Percentiles rank a stretch among this genome's conserved stretches.
Conservation (phyloP, 1,140 invertebrate genomes). For the Bombyx mandarina region DNA sequence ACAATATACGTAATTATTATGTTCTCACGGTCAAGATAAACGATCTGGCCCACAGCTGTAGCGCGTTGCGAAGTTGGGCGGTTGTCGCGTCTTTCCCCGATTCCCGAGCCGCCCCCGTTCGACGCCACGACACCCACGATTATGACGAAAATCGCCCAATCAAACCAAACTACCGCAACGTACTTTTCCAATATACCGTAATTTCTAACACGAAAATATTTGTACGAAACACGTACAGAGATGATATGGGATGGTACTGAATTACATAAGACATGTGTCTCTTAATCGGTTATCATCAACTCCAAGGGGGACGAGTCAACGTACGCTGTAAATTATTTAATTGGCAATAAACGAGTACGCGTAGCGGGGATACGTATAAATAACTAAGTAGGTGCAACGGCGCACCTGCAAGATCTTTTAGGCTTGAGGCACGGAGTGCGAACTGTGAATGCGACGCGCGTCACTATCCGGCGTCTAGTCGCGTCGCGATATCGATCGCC, state of each 20-base stretch:
- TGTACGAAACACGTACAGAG: not conserved
- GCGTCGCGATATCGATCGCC: constrained; percentile 36
- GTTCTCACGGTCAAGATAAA: constrained; percentile 63
- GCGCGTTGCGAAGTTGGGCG: constrained; percentile 28
- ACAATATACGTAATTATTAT: constrained; percentile 28
- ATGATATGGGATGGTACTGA: not conserved
- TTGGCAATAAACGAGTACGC: constrained; percentile 22
- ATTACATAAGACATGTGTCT: constrained; percentile 13
- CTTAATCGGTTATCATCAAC: constrained; percentile 21
- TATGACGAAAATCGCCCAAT: not conserved
- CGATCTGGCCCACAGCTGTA: constrained; percentile 52
- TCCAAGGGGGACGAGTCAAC: constrained; percentile 12
- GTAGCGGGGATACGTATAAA: constrained; percentile 21
- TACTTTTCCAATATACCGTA: not conserved
- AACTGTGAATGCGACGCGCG: constrained; percentile 12
- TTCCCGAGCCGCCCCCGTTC: constrained; percentile 46
- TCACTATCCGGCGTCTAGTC: constrained; percentile 23
- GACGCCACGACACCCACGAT: constrained; percentile 23
- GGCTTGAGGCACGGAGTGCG: constrained; percentile 21
- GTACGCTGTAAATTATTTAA: constrained; percentile 8
- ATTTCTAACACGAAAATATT: not conserved
- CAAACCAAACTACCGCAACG: not conserved
- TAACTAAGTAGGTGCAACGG: constrained; percentile 24
- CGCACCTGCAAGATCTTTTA: constrained; percentile 39
- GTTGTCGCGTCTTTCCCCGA: constrained; percentile 20